Conservation (phyloP, 2,797 vertebrate species). For the Sarcophilus harrisii region DNA sequence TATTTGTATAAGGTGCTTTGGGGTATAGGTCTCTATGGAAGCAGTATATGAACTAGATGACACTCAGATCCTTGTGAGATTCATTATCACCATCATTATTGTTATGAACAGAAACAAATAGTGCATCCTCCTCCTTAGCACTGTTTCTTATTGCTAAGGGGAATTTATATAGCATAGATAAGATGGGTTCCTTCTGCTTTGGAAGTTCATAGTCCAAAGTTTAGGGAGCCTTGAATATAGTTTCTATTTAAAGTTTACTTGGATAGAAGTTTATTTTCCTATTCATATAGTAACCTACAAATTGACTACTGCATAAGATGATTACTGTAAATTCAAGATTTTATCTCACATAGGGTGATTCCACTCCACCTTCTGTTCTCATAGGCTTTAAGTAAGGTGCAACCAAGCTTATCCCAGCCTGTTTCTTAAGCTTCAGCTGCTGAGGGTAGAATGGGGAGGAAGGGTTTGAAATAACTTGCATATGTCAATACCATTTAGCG, state of each 20-base stretch:
- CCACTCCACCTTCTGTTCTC: neutral
- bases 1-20: neutral
- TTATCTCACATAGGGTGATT: neutral
- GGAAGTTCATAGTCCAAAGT: neutral
- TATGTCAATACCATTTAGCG: neutral
- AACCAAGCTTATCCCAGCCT: neutral
- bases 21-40: neutral
- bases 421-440: neutral
- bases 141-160: neutral
- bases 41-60: neutral
- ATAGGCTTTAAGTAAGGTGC: neutral
- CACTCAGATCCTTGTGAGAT: neutral
- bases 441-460: neutral
- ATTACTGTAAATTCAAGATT: neutral
- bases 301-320: neutral
- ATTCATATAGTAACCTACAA: neutral
- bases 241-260: neutral
- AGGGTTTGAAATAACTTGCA: neutral
- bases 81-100: neutral
- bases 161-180: neutral
- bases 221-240: neutral
- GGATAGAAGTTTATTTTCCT: neutral
- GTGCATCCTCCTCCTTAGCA: neutral
- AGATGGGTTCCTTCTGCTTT: neutral
- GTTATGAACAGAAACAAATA: neutral